Percentiles rank a stretch among this genome's conserved stretches.
These are phyloP conservation scores for Zaprionus vittiger DNA, from an alignment of 1,140 invertebrate genomes.

Conservation along the genomic window DNA sequence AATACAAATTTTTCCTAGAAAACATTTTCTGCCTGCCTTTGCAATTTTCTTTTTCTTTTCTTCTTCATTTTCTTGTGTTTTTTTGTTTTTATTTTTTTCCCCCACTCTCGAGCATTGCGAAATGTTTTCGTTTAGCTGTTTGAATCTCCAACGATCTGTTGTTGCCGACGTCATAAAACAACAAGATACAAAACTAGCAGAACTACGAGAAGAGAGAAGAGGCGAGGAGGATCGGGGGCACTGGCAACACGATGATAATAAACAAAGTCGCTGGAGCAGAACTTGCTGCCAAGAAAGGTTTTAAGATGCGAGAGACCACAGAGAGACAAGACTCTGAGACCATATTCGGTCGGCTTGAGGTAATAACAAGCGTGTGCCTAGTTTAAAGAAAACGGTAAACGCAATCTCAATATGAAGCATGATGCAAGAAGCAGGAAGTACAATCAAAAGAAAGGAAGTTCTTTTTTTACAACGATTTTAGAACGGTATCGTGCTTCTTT, in stretches of 20 bases:
- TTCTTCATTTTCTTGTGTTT: not conserved
- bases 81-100: constrained; percentile 17
- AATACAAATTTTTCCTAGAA: constrained; percentile 54
- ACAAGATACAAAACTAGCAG: constrained; percentile 2
- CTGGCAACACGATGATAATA: constrained; percentile 20
- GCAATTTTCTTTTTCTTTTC: constrained; percentile 29
- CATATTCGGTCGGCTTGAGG: constrained; percentile 16
- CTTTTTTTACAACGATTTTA: not conserved
- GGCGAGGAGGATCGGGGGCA: not conserved
- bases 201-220: not conserved
- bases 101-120: constrained; percentile 27
- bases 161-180: constrained; percentile 38
- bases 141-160: constrained; percentile 30
- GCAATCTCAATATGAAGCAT: not conserved
- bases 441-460: constrained; percentile 19
- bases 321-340: not conserved
- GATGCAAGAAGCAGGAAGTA: constrained; percentile 24
- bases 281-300: constrained; percentile 46
- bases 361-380: constrained; percentile 14
- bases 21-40: constrained; percentile 40
- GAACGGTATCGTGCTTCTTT: not conserved
- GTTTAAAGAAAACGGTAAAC: constrained; percentile 8
- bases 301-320: constrained; percentile 19
- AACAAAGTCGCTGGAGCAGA: constrained; percentile 41
- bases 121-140: constrained; percentile 41